Conservation (phyloP, 2,797 vertebrate genomes). For the Myotis daubentonii region DNA sequence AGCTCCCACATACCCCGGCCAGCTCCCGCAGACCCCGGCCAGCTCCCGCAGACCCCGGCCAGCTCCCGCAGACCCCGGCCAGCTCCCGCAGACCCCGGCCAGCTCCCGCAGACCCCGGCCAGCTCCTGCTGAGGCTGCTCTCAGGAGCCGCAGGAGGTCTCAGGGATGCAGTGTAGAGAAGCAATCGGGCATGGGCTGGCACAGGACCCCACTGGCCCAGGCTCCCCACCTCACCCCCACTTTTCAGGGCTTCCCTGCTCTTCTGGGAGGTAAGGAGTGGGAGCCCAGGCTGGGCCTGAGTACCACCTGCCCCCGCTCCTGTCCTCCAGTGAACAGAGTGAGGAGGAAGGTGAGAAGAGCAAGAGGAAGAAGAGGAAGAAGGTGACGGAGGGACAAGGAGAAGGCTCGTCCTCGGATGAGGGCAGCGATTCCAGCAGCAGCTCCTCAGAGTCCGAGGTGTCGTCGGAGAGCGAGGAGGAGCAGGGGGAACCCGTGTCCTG, state of each 20-base stretch:
- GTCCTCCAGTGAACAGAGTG: constrained; percentile 64
- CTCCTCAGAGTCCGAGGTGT: constrained; percentile 89
- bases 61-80: no score
- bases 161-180: rapidly evolving
- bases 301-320: not conserved
- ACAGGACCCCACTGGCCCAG: not conserved
- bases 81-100: no score
- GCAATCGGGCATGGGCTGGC: not conserved
- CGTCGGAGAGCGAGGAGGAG: constrained; percentile 87
- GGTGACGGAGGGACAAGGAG: constrained; percentile 69
- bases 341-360: constrained; percentile 84
- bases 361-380: constrained; percentile 85
- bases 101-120: no score
- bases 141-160: not conserved
- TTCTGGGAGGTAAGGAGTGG: not conserved
- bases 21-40: no score
- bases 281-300: not conserved
- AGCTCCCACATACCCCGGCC: no score
- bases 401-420: constrained; percentile 88
- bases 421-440: constrained; percentile 93
- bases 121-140: no score
- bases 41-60: no score
- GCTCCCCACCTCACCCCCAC: not conserved
- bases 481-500: constrained; percentile 85
- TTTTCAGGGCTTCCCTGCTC: not conserved